Evolutionary conservation across 2,888 invertebrate species (phyloP).

Genomic region (Nomada flava): DNA sequence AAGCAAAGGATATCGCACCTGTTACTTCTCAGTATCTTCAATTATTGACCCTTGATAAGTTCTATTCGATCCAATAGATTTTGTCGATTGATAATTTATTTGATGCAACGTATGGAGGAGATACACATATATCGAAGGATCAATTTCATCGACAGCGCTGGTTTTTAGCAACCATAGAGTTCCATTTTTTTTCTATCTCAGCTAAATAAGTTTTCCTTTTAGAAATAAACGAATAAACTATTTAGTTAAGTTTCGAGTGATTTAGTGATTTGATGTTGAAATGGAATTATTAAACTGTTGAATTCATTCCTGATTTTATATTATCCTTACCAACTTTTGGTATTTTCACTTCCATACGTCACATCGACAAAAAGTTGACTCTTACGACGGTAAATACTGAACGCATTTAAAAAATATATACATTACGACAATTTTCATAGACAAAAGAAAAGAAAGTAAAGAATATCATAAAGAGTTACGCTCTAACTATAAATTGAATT

Average conservation of each 20-base stretch:
- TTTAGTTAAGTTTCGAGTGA: too few relatives aligned
- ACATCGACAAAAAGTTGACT: constrained; percentile 52
- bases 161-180: too few relatives aligned
- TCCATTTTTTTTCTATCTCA: too few relatives aligned
- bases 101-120: constrained; percentile 68
- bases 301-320: too few relatives aligned
- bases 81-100: constrained; percentile 49
- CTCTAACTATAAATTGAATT: constrained; percentile 5
- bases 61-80: constrained; percentile 73
- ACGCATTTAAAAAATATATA: background rate
- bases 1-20: constrained; percentile 45
- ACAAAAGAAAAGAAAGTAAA: background rate
- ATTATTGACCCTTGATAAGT: background rate
- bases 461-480: background rate
- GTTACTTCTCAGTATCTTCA: constrained; percentile 56
- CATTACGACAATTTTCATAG: background rate
- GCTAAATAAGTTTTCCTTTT: too few relatives aligned
- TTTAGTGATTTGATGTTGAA: too few relatives aligned
- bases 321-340: constrained; percentile 22
- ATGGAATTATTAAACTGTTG: too few relatives aligned
- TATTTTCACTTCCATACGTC: constrained; percentile 45
- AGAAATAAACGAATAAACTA: too few relatives aligned
- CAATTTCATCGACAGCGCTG: background rate
- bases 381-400: constrained; percentile 33
- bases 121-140: constrained; percentile 13